These are phyloP conservation scores for Chydorus sphaericus DNA, from an alignment of 2,888 invertebrate species.

Conservation along the genomic window DNA sequence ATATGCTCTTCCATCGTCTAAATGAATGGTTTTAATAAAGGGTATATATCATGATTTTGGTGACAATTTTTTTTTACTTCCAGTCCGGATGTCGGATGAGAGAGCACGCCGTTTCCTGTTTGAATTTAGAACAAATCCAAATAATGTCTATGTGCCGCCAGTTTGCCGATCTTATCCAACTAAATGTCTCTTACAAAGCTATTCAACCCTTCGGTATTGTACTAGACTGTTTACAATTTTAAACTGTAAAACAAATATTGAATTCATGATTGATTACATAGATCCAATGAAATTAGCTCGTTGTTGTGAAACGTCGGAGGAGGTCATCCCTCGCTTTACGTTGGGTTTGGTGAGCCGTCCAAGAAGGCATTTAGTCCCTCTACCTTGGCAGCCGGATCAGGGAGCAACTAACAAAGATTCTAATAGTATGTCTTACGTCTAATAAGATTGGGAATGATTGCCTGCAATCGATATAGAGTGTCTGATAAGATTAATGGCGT, in stretches of 20 bases:
- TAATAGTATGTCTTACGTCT: background rate
- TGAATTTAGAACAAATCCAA: background rate
- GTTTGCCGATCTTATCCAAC: background rate
- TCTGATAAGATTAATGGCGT: too few relatives aligned
- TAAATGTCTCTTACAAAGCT: background rate
- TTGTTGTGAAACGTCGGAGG: background rate
- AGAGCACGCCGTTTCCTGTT: background rate
- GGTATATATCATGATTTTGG: background rate
- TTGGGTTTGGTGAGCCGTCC: background rate
- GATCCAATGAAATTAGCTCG: background rate
- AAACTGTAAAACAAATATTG: background rate
- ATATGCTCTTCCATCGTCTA: too few relatives aligned
- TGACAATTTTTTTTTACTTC: background rate
- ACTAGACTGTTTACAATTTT: too few relatives aligned
- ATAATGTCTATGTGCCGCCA: background rate
- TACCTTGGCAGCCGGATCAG: background rate
- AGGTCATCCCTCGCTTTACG: background rate
- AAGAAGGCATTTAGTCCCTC: constrained; percentile 6
- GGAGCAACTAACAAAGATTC: background rate
- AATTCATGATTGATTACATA: background rate
- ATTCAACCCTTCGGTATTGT: too few relatives aligned
- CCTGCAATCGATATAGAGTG: too few relatives aligned
- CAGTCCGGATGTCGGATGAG: background rate
- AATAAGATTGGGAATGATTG: background rate
- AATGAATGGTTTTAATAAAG: too few relatives aligned